These are phyloP conservation scores for Maniola jurtina DNA, from an alignment of 1,140 invertebrate genomes.

Conservation along the genomic window DNA sequence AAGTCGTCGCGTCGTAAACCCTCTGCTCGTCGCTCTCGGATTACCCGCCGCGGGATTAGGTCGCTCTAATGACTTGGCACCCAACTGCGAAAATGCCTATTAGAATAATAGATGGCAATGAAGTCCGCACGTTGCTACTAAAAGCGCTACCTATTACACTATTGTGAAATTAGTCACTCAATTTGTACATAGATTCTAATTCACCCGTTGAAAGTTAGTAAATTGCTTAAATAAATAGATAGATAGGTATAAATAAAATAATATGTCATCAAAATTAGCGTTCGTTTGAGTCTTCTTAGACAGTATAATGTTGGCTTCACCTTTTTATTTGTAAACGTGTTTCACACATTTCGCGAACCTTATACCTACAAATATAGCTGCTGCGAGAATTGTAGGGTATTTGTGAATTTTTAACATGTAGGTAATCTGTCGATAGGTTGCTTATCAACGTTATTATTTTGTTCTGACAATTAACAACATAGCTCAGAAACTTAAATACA, in stretches of 20 bases:
- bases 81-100: slow-evolving; percentile 23
- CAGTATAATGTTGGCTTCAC: no score
- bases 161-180: slow-evolving; percentile 10
- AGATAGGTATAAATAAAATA: neutral
- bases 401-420: no score
- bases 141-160: slow-evolving; percentile 14
- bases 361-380: no score
- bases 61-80: slow-evolving; percentile 28
- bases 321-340: neutral
- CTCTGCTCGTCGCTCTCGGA: slow-evolving; percentile 17
- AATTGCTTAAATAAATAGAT: slow-evolving; percentile 12
- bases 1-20: slow-evolving; percentile 42
- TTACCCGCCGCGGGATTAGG: slow-evolving; percentile 26
- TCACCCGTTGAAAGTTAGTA: slow-evolving; percentile 7
- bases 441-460: no score
- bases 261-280: no score
- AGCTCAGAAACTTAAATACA: no score
- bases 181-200: slow-evolving; percentile 5
- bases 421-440: no score
- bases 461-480: no score
- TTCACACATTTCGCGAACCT: neutral
- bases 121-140: neutral
- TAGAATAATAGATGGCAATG: slow-evolving; percentile 23
- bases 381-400: no score
- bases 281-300: no score